Base-by-base conservation (phyloP, 92 coral and sea anemone species). In the Metridium senile region DNA sequence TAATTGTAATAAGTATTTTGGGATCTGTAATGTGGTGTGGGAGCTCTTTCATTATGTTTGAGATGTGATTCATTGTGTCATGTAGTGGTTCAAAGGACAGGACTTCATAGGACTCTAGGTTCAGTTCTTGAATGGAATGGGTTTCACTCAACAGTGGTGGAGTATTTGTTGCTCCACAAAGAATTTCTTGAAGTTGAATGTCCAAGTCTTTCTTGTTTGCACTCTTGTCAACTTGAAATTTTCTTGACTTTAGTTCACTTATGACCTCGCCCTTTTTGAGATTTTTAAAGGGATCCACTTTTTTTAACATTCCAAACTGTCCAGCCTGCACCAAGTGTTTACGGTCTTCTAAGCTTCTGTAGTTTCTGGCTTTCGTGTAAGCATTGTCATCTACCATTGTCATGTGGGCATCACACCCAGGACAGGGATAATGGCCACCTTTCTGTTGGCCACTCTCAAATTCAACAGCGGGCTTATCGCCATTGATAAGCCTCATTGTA, bases 11-110 rank as follows among this genome's bases (percentile, higher is more conserved):
- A 4, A 74, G 69, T 11, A 57, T 62, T 4, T 62, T 27, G 9
- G 58, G 9, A 47, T 77, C 73, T 7, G 73, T 77, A 6, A 77
- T 66, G 34, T 77, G 82, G 6, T 64, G 82, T 30, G 73, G 82
- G 2, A 77, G 6, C 28, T 77, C 82, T 64, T 43, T 53, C 0
- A 66, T 31, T 1, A 77, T 78, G 59, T 57, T 78, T 6, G 26
- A 11, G 18, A 78, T 68, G 25, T 78, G 74, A 34, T 68, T 68
- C 75, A 78, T 54, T 11, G 68, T 20, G n/a, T n/a, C 68, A 34
- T 78, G 83, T 30, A 78, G 61, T 20, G 83, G 64, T n/a, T 78
- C 75, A 68, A 78, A 78, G n/a, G 32, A 20, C 11, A 78, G 29
- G 22, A 78, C 83, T 69, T 78, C 83, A 69, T 78, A 78, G 4